Evolutionary conservation across 30 jellyfish, hydroid and myxozoan species (phyloP), one percentile per base, ranked within the genome.

Genomic region (Hydra vulgaris): DNA sequence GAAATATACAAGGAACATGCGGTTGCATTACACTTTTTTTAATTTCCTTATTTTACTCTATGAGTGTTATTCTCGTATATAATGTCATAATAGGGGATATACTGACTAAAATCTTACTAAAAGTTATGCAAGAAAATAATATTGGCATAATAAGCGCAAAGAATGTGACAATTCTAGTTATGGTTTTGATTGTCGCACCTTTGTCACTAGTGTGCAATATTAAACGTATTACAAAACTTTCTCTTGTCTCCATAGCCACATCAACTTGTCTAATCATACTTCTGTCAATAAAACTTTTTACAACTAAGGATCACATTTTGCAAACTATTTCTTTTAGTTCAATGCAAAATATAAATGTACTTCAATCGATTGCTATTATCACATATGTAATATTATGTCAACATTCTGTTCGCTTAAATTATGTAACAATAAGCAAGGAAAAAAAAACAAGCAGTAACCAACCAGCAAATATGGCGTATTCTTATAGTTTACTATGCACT

Each of bases 401-500:
- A 70, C 87, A 80, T 68, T 27, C 83, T 18, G 25, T 56, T 80
- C 87, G 87, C 25, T 22, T 70, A 18, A 21, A 67, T 80, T 80
- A 80, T 84, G 25, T 69, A 25, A 67, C 83, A 19, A 67, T 70
- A 25, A 70, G 25, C 12, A 73, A 66, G 27, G 26, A 54, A 24
- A 80, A 80, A 25, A 72, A 80, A 18, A 7, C 22, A 21, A 82
- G 70, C 70, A 18, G 68, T 74, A 84, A 54, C 84, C 84, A 78
- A 23, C 88, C 90, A 23, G 86, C 94, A 17, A 79, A 82, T 61
- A 86, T 76, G n/a, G 86, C 80, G 26, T 55, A 88, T 16, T 85
- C 97, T 15, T 90, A 85, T 82, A 85, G 94, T 26, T 67, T 86
- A 79, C 85, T 90, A 53, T 81, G 89, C 61, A 85, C 94, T 17